Base-by-base conservation (phyloP, 1,140 invertebrate species). In the Sarcophaga bullata region DNA sequence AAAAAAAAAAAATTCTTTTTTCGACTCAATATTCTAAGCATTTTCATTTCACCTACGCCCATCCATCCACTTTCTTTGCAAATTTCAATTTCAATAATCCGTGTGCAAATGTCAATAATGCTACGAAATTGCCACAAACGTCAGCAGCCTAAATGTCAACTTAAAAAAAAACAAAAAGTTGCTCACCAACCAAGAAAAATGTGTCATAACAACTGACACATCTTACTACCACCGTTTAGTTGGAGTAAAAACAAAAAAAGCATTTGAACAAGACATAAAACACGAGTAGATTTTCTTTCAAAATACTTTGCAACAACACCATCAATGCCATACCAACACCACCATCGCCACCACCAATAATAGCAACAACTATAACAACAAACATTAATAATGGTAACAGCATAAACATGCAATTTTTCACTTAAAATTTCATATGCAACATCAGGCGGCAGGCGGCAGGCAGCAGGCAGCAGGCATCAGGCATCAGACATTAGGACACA, bases 121-220 rank as follows among this genome's bases (percentile, higher is more conserved):
- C 9, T 68, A 15, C 54, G 6, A 58, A 58, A 9, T 68, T 68
- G 62, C 62, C 17, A 9, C 17, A 68, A 68, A 52, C 50, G 13
- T 1, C 17, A 25, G 17, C n/a, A 68, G 17, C 62, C 8, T 17
- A 58, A 68, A 19, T 68, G 17, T 68, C 62, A 68, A 19, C 62
- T 68, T 8, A 52, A 52, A 52, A 52, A 1, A 6, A 0, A 52
- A 52, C 1, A 52, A 1, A 6, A 0, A 13, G 11, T 13, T 58
- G 7, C 25, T 68, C 8, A 68, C 0, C 62, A 68, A 15, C 1
- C 6, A 19, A 68, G 7, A 8, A 68, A 19, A 68, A 68, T 68
- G 17, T 68, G 62, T 68, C 62, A 68, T 68, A 68, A 68, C 62
- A 68, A 68, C 62, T 68, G 62, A 68, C 17, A 68, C 62, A 68